Conservation (phyloP, 1,140 invertebrate species). For the Pogonomyrmex barbatus region DNA sequence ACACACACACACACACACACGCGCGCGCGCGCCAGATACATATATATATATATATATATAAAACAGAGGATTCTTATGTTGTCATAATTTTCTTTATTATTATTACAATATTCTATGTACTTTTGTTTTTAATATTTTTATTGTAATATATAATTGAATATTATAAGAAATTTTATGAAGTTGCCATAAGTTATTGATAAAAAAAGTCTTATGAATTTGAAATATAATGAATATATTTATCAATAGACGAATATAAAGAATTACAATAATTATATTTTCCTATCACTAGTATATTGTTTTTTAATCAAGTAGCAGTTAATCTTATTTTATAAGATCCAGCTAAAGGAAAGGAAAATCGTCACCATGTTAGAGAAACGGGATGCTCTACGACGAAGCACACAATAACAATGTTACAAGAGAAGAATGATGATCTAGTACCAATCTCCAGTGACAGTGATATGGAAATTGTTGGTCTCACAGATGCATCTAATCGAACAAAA, state of each 20-base stretch:
- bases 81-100: neutral
- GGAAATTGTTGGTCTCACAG: slow-evolving; percentile 81
- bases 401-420: slow-evolving; percentile 79
- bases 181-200: neutral
- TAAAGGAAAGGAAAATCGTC: slow-evolving; percentile 84
- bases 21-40: too few species aligned
- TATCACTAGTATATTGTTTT: slow-evolving; percentile 64
- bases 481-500: slow-evolving; percentile 63
- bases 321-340: slow-evolving; percentile 83
- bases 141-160: neutral
- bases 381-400: slow-evolving; percentile 67
- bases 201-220: neutral
- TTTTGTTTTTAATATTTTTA: slow-evolving; percentile 14
- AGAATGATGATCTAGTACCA: slow-evolving; percentile 82
- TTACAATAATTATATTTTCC: slow-evolving; percentile 28
- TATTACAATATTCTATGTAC: neutral
- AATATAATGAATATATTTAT: neutral
- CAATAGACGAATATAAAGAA: slow-evolving; percentile 19
- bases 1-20: too few species aligned
- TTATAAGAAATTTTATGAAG: slow-evolving; percentile 24
- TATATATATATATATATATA: too few species aligned
- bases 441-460: slow-evolving; percentile 85
- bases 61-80: too few species aligned
- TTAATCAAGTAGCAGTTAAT: slow-evolving; percentile 80
- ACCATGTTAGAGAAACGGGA: slow-evolving; percentile 77